Base-by-base conservation (phyloP, 2,888 invertebrate species). In the Apamea monoglypha region DNA sequence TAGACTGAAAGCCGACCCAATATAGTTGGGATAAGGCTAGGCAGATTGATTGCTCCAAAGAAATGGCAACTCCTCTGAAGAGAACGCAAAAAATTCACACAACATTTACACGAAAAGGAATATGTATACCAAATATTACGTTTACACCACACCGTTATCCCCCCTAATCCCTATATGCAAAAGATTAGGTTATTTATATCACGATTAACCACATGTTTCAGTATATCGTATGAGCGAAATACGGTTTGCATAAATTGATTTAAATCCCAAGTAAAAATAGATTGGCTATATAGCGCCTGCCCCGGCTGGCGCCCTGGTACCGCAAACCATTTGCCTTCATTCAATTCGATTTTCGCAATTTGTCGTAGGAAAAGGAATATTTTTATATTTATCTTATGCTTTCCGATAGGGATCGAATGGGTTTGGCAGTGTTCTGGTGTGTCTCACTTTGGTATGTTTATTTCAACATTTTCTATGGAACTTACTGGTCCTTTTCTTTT, bases 201-300 rank as follows among this genome's bases (percentile, higher is more conserved):
- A 32, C 25, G 56, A 81, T 82, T 76, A 56, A 63, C 56, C 56
- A 76, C 76, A 76, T 81, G 69, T 56, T 81, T 56, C 40, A 53
- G 70, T 32, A 73, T 64, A 76, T 70, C 64, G 72, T 61, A 64
- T n/a, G 40, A 72, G 21, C 50, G 3, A 32, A 80, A 80, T 66
- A 80, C 74, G 53, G 77, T 53, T 61, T 76, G 71, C 71, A 68
- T 74, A 78, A 66, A 80, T 76, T 83, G 69, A 73, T 76, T 78
- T 76, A 74, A 80, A 68, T 50, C 67, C 74, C 32, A 74, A 80
- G 84, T 80, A 80, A 84, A 83, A 84, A 83, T 74, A 80, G 80
- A 83, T 84, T 80, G 80, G 61, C 70, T 56, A 63, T 61, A 78
- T 61, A 78, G 16, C 83, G 70, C 59, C 68, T 75, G 68, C 21